Evolutionary conservation across 2,113 vertebrate species (phyloP), one percentile per base, ranked within the genome.

Genomic region (Gavia stellata): DNA sequence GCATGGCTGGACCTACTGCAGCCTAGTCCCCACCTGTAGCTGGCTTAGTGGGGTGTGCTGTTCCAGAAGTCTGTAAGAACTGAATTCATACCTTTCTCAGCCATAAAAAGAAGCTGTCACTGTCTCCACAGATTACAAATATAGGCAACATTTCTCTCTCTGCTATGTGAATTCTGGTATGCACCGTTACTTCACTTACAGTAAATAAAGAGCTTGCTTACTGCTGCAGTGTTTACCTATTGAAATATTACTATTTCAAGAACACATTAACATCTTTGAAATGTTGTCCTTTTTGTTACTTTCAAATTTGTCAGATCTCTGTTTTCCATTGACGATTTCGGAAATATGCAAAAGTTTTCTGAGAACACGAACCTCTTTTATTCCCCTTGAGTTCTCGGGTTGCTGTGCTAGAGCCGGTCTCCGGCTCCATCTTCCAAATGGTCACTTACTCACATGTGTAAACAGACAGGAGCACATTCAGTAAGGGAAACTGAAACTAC

Each of bases 301-400:
- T 88, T 68, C 42, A 52, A n/a, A 58, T 68, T 86, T 59, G 80
- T 33, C 72, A 91, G 65, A 81, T 49, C 7, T 58, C 55, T 59
- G 14, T 65, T 70, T 74, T 59, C 71, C 65, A 63, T 49, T 24
- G 24, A 59, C 1, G 2, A 44, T 71, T 95, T 88, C 5, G 18
- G 72, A 83, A 95, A 92, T 56, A 86, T 70, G 77, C 77, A 89
- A 38, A 92, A 34, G 33, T 86, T 78, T 92, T 89, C 86, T 71
- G 86, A 78, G 72, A 91, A 92, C 29, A 20, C 5, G 14, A 90
- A 29, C 17, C 36, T 62, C 16, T 81, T 83, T 78, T 84, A n/a
- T 5, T 70, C 26, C 29, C 52, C 50, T 59, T 71, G 42, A 72
- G 28, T 81, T 91, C 59, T 65, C 8, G 0, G 26, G 49, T 61